phyloP scores from a whole-genome alignment of 2,797 vertebrate genomes.

The Micromesistius poutassou region DNA sequence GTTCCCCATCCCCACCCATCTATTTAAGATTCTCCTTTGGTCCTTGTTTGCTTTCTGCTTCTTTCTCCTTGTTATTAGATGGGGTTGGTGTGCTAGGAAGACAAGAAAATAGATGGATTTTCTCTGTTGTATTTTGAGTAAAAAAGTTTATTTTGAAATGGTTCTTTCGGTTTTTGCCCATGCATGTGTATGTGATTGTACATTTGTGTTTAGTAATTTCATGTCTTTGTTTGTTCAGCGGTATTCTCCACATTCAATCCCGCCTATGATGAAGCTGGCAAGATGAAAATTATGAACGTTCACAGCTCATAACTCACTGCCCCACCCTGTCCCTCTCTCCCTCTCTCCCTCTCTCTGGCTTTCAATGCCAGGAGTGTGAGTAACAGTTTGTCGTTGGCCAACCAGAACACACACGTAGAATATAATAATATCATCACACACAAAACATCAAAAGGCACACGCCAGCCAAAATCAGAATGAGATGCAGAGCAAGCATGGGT shows the following conservation, averaged over 20 bases:
- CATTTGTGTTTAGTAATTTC: background rate
- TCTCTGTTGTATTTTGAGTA: background rate
- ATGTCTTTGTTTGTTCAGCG: constrained; percentile 34
- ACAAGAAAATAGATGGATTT: constrained; percentile 24
- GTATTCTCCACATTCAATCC: constrained; percentile 36
- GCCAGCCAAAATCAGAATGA: background rate
- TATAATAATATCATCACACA: constrained; percentile 16
- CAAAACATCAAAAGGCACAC: background rate
- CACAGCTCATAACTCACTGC: constrained; percentile 46
- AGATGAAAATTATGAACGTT: constrained; percentile 34
- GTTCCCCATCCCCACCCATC: too few relatives aligned
- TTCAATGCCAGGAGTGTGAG: constrained; percentile 37
- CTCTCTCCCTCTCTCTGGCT: constrained; percentile 14
- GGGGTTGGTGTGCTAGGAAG: constrained; percentile 26
- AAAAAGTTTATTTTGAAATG: constrained; percentile 13
- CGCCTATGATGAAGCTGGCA: constrained; percentile 19
- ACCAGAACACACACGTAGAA: constrained; percentile 33
- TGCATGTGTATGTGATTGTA: constrained; percentile 10
- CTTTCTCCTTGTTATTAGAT: constrained; percentile 22
- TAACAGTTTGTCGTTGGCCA: constrained; percentile 36
- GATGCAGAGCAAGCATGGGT: background rate
- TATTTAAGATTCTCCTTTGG: constrained; percentile 7
- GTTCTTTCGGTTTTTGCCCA: constrained; percentile 13
- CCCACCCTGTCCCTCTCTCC: constrained; percentile 35
- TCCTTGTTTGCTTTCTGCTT: background rate